Percentiles rank a stretch among this genome's conserved stretches.
These are phyloP conservation scores for Cynoglossus semilaevis DNA, from an alignment of 2,113 vertebrate genomes.

Conservation along the genomic window DNA sequence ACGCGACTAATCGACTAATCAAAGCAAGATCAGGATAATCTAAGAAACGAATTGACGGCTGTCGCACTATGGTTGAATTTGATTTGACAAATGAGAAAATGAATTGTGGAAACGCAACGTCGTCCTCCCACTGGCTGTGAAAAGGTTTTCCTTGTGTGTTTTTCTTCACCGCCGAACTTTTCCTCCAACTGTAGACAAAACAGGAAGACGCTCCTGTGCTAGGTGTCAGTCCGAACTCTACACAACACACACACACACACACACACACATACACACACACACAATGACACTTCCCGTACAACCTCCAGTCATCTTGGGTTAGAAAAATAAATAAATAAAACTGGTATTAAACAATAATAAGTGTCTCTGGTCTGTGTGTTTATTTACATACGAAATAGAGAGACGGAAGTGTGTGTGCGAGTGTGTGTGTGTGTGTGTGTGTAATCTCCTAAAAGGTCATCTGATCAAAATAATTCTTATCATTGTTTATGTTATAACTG, in stretches of 20 bases:
- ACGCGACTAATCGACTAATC: too few species aligned
- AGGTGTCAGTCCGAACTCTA: constrained; percentile 33
- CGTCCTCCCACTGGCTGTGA: not conserved
- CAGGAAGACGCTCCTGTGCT: constrained; percentile 30
- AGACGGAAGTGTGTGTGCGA: not conserved
- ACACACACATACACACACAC: not conserved
- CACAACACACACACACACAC: constrained; percentile 7
- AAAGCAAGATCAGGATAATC: too few species aligned
- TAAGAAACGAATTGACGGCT: too few species aligned
- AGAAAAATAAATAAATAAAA: too few species aligned
- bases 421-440: not conserved
- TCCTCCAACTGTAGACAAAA: constrained; percentile 36
- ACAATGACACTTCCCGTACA: not conserved
- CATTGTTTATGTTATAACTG: too few species aligned
- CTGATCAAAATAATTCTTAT: too few species aligned
- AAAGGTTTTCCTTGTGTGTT: not conserved
- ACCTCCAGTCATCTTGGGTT: not conserved
- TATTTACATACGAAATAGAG: too few species aligned
- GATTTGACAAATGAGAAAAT: not conserved
- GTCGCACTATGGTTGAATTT: too few species aligned
- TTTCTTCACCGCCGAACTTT: constrained; percentile 15
- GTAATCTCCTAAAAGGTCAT: not conserved
- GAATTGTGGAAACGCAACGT: not conserved
- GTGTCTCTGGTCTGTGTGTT: too few species aligned
- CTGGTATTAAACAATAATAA: too few species aligned